Evolutionary conservation across 2,797 vertebrate species (phyloP), one percentile per base, ranked within the genome.

Genomic region (Tauraco hartlaubi): DNA sequence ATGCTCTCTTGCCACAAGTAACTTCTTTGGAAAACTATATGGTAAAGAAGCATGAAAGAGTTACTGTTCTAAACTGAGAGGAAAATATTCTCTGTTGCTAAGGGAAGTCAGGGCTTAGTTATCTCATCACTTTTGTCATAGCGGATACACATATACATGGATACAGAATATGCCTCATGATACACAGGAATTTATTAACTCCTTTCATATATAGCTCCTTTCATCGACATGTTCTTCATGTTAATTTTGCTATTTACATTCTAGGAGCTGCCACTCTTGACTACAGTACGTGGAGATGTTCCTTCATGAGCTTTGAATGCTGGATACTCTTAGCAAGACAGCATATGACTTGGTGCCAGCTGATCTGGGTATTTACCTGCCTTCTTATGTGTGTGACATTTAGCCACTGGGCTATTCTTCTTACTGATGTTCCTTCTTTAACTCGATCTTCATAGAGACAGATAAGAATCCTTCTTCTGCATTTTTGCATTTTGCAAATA

Each of bases 51-150:
- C 31, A 52, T 23, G 48, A 71, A 92, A 64, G 41, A 85, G 11
- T 46, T 68, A 41, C 75, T 77, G 37, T 44, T 95, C 75, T 92
- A 93, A 95, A 85, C 81, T 15, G 41, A 64, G 72, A 89, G 26
- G 61, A 83, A 90, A 92, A 94, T 55, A 85, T 54, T 72, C 85
- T 90, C 85, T 83, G 94, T 91, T 94, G 94, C 96, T 94, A 96
- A 83, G 96, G 64, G 54, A 90, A 95, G 66, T 62, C 62, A 68
- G 37, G 72, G 37, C 64, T 90, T 75, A 61, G 76, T 77, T 89
- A 94, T 71, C 43, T 90, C 69, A 61, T 41, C 39, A 39, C 25
- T 89, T 87, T 86, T 67, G 79, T 92, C 62, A 4, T 22, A 87
- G 43, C 5, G 1, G 66, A 75, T 63, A 56, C 58, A 46, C 43